A percentile compares a stretch with the other conserved stretches of the same genome.
phyloP scores from a whole-genome alignment of 92 coral and sea anemone species.

The Epizoanthus fatuus region DNA sequence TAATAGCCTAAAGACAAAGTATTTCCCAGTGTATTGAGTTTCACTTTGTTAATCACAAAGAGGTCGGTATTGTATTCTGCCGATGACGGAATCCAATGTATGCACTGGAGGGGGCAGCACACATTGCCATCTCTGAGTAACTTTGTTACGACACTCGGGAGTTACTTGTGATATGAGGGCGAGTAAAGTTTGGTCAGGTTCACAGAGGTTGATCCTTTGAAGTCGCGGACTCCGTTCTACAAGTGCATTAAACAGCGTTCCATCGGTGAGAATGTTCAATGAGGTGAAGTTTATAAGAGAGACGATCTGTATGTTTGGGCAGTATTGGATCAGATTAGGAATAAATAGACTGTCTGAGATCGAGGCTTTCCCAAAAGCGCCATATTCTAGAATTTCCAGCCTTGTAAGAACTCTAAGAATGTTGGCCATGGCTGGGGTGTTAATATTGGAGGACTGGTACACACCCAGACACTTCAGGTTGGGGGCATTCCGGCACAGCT shows the following conservation, averaged over 20 bases:
- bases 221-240: conserved; percentile 81
- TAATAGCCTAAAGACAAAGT: too few species aligned
- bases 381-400: conserved; percentile 94
- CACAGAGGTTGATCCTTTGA: conserved; percentile 92
- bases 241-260: conserved; percentile 84
- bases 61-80: conserved; percentile 76
- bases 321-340: conserved; percentile 91
- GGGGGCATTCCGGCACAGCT: conserved; percentile 85
- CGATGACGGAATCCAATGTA: conserved; percentile 92
- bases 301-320: conserved; percentile 81
- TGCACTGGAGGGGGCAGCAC: conserved; percentile 96
- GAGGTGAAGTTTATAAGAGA: conserved; percentile 97
- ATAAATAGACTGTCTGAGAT: conserved; percentile 96
- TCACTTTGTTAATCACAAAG: neutral
- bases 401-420: conserved; percentile 87
- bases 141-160: conserved; percentile 75
- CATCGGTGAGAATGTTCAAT: conserved; percentile 85
- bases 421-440: conserved; percentile 96
- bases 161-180: conserved; percentile 85
- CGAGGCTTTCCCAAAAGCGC: conserved; percentile 99
- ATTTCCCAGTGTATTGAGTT: too few species aligned
- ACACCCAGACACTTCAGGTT: conserved; percentile 93
- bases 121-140: conserved; percentile 98
- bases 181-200: conserved; percentile 93
- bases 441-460: conserved; percentile 96